Evolutionary conservation across 2,888 invertebrate genomes (phyloP), one percentile per base, ranked within the genome.

Genomic region (Archips xylosteana): DNA sequence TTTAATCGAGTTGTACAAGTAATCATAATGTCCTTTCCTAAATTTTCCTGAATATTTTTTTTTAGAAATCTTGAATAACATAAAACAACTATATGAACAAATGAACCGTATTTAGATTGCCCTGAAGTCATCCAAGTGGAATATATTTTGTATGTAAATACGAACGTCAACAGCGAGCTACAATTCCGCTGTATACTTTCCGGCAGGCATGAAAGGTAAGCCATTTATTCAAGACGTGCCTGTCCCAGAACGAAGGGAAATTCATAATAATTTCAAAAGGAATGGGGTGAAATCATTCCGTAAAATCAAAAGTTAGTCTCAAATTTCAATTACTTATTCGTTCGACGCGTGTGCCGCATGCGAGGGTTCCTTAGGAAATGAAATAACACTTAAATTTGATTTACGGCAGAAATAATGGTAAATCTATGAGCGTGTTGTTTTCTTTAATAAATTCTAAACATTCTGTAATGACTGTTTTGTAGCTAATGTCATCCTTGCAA

Each of bases 251-350:
- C 84, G 81, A 86, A 84, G 87, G 89, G 90, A 90, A 91, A 91
- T 90, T 91, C 91, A 91, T 92, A 92, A 92, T 91, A 90, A 93
- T 92, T 92, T 91, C 89, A 87, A 84, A 82, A 88, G 83, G 83
- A 87, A 80, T 81, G 81, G 90, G 91, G 89, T 85, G 90, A 87
- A 89, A 87, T 88, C 87, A 89, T 91, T 89, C 84, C 85, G 86
- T 88, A 89, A 92, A 94, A 94, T 93, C 92, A 90, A 92, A 94
- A 94, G 92, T 94, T 93, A 89, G 87, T 91, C 92, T 91, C 89
- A 89, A 89, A 92, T 92, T 94, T 94, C 94, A 94, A 94, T 94
- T 94, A 94, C 91, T 92, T 92, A 91, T 90, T 92, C 92, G 92
- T 89, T 87, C 90, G 89, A 92, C 89, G 92, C 92, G 91, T 92